Percentiles rank a stretch among this genome's conserved stretches.
Conservation (phyloP, 2,113 vertebrate genomes). For the Capra hircus region DNA sequence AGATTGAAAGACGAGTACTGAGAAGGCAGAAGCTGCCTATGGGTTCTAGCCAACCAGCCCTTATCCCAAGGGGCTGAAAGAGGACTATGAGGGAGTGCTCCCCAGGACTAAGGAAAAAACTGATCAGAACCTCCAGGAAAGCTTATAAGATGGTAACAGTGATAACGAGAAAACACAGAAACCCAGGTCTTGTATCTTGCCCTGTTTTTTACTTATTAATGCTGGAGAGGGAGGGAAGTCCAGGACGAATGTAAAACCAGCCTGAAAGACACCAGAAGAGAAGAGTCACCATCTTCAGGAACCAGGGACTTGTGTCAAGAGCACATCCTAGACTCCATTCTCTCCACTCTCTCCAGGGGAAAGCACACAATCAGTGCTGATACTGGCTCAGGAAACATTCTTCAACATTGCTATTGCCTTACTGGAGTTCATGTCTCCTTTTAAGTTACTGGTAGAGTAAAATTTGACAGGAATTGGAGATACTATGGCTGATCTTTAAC, state of each 20-base stretch:
- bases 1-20: not conserved
- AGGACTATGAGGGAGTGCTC: rapidly evolving
- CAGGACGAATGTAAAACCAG: not conserved
- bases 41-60: rapidly evolving
- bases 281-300: not conserved
- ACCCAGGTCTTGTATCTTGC: not conserved
- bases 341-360: not conserved
- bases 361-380: rapidly evolving
- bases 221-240: not conserved
- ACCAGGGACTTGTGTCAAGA: not conserved
- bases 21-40: rapidly evolving
- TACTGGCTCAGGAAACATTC: rapidly evolving
- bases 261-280: rapidly evolving
- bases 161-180: not conserved
- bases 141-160: rapidly evolving
- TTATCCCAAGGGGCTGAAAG: rapidly evolving
- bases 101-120: rapidly evolving
- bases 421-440: not conserved
- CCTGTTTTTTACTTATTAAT: not conserved
- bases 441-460: not conserved
- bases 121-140: no score
- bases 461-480: not conserved
- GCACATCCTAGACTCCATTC: rapidly evolving
- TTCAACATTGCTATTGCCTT: rapidly evolving
- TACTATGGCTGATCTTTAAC: not conserved